Base-by-base conservation (phyloP, 2,797 vertebrate genomes). In the Microchirus variegatus region DNA sequence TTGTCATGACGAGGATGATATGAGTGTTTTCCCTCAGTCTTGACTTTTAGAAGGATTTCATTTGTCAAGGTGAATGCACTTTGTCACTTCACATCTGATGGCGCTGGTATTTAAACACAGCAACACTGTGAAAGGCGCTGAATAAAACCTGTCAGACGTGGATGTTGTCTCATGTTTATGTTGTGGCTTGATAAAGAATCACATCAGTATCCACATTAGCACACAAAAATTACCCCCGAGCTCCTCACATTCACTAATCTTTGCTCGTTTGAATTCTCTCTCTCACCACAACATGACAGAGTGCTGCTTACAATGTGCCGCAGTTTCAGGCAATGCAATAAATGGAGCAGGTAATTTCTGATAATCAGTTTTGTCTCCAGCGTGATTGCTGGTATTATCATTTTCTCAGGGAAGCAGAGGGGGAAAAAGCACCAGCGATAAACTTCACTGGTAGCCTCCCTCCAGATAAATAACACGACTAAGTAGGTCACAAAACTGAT, bases 41-140 rank as follows among this genome's bases (percentile, higher is more conserved):
- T 52, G 72, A 67, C 68, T 59, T 64, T 70, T 59, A 62, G 1
- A 59, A 59, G 59, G 40, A 64, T 77, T 45, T 70, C 61, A 31
- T 37, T 19, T 3, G 40, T 54, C n/a, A 51, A 53, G 59, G 48
- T 37, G 72, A 71, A 26, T 17, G 53, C 41, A 55, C 59, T 63
- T 45, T 67, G 56, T 78, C 67, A 63, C 40, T 70, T 60, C 17
- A 49, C 12, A n/a, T 65, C 53, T 61, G 59, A 63, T 52, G 64
- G 62, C 66, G 64, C 53, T 75, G 64, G 66, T 70, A 75, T 77
- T 81, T 63, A 72, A 67, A 50, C 47, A 18, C 47, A 60, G 65
- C 46, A 11, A 22, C 49, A 19, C 3, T 0, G 40, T 44, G 56
- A 53, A 53, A 14, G 19, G 35, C 13, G 13, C 46, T 53, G 41